These are phyloP conservation scores for Anguilla pacifica DNA, from an alignment of 2,797 vertebrate genomes.

Conservation along the genomic window DNA sequence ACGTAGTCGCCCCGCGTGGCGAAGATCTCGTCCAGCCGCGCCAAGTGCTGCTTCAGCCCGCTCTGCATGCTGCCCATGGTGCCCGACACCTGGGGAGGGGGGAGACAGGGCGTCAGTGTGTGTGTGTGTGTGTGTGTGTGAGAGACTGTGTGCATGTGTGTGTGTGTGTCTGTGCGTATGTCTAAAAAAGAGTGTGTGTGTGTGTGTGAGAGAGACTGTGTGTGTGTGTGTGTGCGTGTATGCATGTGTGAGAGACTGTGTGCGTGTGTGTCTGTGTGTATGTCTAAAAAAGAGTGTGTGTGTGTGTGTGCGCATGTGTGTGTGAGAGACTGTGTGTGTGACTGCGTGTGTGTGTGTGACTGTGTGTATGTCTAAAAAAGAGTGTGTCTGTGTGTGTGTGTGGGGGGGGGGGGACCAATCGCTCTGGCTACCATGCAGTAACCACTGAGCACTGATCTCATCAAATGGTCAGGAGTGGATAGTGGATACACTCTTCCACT, in stretches of 20 bases:
- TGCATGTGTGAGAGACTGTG: neutral
- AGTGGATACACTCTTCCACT: too few relatives aligned
- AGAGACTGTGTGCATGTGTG: neutral
- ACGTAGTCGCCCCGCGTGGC: conserved; percentile 77
- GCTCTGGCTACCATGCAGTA: too few relatives aligned
- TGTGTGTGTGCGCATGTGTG: neutral
- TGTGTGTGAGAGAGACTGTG: too few relatives aligned
- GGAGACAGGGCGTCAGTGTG: neutral
- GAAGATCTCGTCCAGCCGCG: conserved; percentile 85
- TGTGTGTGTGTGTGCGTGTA: neutral
- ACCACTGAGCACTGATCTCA: too few relatives aligned
- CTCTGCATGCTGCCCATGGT: conserved; percentile 73
- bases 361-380: neutral
- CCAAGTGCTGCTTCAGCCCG: conserved; percentile 82
- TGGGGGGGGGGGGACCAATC: neutral
- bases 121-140: neutral
- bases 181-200: too few relatives aligned
- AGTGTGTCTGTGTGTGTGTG: neutral
- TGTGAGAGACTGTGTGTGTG: neutral
- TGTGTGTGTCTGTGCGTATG: too few relatives aligned
- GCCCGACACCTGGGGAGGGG: conserved; percentile 69
- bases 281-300: neutral
- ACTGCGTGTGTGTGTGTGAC: neutral
- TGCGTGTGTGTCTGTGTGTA: neutral
- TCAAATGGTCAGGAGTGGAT: too few relatives aligned